These are phyloP conservation scores for Lathamus discolor DNA, from an alignment of 2,113 vertebrate species.

Conservation along the genomic window DNA sequence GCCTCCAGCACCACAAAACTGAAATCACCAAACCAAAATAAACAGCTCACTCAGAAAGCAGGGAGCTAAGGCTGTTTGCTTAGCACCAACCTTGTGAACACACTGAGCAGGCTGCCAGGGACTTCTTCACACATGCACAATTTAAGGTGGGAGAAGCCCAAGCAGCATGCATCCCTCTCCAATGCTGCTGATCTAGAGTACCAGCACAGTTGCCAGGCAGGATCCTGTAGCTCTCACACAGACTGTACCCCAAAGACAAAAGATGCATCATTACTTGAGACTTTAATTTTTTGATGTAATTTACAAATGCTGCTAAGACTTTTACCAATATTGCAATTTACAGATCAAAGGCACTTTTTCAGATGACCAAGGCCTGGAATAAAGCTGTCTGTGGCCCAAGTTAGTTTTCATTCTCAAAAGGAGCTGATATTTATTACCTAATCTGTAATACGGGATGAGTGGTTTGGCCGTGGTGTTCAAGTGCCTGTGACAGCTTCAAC, in stretches of 20 bases:
- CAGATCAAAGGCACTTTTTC: neutral
- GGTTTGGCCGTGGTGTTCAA: neutral
- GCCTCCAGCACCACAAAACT: neutral
- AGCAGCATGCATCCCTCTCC: neutral
- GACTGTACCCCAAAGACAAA: neutral
- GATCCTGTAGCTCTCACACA: fast-evolving
- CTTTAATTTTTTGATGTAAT: neutral
- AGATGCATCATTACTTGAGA: neutral
- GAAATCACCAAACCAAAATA: neutral
- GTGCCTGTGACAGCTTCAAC: neutral
- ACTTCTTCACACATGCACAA: neutral
- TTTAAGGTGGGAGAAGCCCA: neutral
- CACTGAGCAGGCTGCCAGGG: neutral
- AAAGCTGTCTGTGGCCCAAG: neutral
- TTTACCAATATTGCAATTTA: neutral
- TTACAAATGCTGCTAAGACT: neutral
- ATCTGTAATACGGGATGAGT: neutral
- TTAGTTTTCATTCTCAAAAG: neutral
- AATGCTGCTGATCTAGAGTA: neutral
- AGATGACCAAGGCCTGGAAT: neutral
- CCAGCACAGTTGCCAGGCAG: neutral
- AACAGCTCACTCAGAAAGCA: neutral
- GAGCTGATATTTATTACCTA: neutral
- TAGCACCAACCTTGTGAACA: neutral
- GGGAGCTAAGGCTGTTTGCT: neutral